Conservation (phyloP, 92 coral and sea anemone species). For the Zoanthus solanderi region DNA sequence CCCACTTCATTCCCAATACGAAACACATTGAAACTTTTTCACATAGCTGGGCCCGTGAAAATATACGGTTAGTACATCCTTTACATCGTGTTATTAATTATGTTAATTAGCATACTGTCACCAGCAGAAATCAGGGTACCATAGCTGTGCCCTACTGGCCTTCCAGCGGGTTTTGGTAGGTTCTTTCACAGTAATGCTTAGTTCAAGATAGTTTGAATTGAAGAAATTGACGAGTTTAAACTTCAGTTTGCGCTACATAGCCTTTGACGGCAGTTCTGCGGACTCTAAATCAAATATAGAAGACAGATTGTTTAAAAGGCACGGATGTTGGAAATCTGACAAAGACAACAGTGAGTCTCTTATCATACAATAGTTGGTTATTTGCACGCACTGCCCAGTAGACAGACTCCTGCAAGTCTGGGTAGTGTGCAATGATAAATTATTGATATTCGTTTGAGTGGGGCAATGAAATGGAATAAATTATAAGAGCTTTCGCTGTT, state of each 20-base stretch:
- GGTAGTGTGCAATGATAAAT: not conserved
- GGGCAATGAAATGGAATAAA: not conserved
- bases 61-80: not conserved
- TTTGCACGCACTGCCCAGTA: not conserved
- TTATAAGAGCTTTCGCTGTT: too few relatives aligned
- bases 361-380: not conserved
- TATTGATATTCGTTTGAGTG: not conserved
- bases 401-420: not conserved
- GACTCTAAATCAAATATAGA: too few relatives aligned
- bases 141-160: not conserved
- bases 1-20: not conserved
- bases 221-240: too few relatives aligned
- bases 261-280: too few relatives aligned
- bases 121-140: not conserved
- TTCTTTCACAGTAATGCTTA: too few relatives aligned
- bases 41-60: not conserved
- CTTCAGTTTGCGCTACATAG: too few relatives aligned
- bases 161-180: not conserved
- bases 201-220: too few relatives aligned
- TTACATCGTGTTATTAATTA: not conserved
- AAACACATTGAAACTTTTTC: not conserved
- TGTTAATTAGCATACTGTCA: not conserved
- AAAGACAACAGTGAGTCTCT: not conserved
- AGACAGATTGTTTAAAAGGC: too few relatives aligned
- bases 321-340: not conserved